Conservation (phyloP, 2,888 invertebrate genomes). For the Xestia sexstrigata region DNA sequence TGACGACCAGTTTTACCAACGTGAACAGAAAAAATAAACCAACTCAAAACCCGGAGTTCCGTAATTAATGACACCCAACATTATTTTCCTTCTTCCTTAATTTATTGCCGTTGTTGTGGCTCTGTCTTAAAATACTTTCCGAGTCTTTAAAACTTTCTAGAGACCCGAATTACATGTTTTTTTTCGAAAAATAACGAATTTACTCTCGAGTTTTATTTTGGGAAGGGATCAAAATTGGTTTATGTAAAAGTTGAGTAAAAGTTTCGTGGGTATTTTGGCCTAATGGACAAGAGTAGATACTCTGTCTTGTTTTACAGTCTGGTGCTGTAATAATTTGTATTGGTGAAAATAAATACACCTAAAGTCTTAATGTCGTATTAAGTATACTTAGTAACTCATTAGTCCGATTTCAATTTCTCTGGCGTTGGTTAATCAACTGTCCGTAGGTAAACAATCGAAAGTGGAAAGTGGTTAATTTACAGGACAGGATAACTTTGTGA, state of each 20-base stretch:
- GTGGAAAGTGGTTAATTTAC: background rate
- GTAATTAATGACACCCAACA: constrained; percentile 58
- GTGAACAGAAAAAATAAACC: background rate
- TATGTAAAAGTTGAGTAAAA: constrained; percentile 50
- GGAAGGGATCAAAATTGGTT: constrained; percentile 52
- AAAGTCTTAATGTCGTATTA: too few relatives aligned
- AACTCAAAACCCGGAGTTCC: constrained; percentile 10
- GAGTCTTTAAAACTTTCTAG: constrained; percentile 52
- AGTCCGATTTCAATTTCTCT: constrained; percentile 4
- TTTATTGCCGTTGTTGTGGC: constrained; percentile 62
- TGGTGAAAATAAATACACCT: background rate
- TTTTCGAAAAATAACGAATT: constrained; percentile 44
- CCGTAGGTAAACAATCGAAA: background rate
- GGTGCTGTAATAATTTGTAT: background rate
- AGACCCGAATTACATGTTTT: constrained; percentile 46
- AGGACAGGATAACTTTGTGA: background rate
- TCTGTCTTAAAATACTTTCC: constrained; percentile 49
- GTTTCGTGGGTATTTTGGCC: constrained; percentile 39
- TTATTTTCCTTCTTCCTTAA: constrained; percentile 41
- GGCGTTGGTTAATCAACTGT: background rate
- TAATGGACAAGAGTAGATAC: constrained; percentile 40
- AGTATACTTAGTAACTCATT: constrained; percentile 11
- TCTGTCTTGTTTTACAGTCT: constrained; percentile 15
- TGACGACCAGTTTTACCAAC: too few relatives aligned
- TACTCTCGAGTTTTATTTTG: constrained; percentile 47